Evolutionary conservation across 1,140 invertebrate species (phyloP).

Genomic region (Zaprionus africanus): DNA sequence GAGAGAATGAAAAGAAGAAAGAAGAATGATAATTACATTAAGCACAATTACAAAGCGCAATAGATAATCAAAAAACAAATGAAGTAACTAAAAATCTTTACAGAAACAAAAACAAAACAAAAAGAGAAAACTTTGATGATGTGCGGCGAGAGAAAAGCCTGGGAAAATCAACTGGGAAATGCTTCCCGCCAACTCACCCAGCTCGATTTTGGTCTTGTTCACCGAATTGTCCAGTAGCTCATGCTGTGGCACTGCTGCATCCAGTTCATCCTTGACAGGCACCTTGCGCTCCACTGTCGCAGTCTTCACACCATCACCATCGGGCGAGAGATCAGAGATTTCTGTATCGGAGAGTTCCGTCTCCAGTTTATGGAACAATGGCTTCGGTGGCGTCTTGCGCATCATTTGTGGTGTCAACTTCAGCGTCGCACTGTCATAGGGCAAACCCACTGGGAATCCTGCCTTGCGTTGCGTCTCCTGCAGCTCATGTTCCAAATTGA

Average conservation of each 20-base stretch:
- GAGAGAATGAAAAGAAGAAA: slow-evolving; percentile 64
- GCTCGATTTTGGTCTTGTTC: slow-evolving; percentile 94
- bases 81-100: not conserved
- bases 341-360: slow-evolving; percentile 89
- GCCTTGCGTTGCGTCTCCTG: slow-evolving; percentile 94
- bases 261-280: slow-evolving; percentile 91
- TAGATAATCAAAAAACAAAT: slow-evolving; percentile 25
- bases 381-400: slow-evolving; percentile 89
- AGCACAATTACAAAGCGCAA: slow-evolving; percentile 57
- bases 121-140: slow-evolving; percentile 30
- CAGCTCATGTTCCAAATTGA: slow-evolving; percentile 86
- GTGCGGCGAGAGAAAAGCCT: slow-evolving; percentile 34
- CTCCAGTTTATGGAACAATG: slow-evolving; percentile 87
- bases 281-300: slow-evolving; percentile 91
- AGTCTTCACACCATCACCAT: slow-evolving; percentile 89
- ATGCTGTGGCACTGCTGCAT: slow-evolving; percentile 93
- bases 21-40: slow-evolving; percentile 53
- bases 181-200: slow-evolving; percentile 86
- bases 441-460: slow-evolving; percentile 92
- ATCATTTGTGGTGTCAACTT: slow-evolving; percentile 91
- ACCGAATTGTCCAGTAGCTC: slow-evolving; percentile 94
- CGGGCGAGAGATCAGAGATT: slow-evolving; percentile 89
- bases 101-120: slow-evolving; percentile 23
- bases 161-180: not conserved
- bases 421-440: slow-evolving; percentile 90